phyloP scores from a whole-genome alignment of 2,888 invertebrate species.

The Macrostomum cliftonense region DNA sequence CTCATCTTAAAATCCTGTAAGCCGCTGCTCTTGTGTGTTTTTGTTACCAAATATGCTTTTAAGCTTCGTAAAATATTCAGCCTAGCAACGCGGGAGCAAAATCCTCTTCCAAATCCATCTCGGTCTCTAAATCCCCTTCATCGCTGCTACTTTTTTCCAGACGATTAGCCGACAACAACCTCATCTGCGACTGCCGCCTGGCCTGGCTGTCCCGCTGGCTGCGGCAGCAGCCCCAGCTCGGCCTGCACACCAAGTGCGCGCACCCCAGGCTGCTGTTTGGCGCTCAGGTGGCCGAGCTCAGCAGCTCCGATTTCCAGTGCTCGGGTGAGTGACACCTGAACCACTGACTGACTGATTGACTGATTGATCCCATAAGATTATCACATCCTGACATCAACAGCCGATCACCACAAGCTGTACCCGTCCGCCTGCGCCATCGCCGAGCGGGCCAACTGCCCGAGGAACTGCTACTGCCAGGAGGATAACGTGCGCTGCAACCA shows the following conservation, averaged over 20 bases:
- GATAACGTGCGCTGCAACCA: conserved; percentile 66
- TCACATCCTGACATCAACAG: too few relatives aligned
- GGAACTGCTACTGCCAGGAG: conserved; percentile 68
- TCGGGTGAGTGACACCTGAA: too few relatives aligned
- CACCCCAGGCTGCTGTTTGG: conserved; percentile 63
- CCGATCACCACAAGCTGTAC: neutral
- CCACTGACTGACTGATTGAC: too few relatives aligned
- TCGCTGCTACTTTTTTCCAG: conserved; percentile 19
- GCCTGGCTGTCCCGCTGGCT: conserved; percentile 65
- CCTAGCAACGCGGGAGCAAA: too few relatives aligned
- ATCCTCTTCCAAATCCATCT: too few relatives aligned
- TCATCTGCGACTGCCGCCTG: conserved; percentile 79
- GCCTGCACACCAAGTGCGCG: conserved; percentile 54
- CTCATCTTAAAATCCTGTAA: conserved; percentile 60
- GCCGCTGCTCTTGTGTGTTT: conserved; percentile 12
- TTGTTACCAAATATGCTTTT: too few relatives aligned
- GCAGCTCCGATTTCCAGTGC: conserved; percentile 1
- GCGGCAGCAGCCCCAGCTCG: conserved; percentile 52
- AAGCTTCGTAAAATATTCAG: too few relatives aligned
- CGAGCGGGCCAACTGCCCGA: conserved; percentile 49
- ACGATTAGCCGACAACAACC: conserved; percentile 66
- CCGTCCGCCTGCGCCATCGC: conserved; percentile 21
- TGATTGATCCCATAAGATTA: too few relatives aligned
- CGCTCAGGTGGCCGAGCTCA: conserved; percentile 61
- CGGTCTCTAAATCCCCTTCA: too few relatives aligned